These are phyloP conservation scores for Saturnia japonica DNA, from an alignment of 2,888 invertebrate species.

Conservation along the genomic window DNA sequence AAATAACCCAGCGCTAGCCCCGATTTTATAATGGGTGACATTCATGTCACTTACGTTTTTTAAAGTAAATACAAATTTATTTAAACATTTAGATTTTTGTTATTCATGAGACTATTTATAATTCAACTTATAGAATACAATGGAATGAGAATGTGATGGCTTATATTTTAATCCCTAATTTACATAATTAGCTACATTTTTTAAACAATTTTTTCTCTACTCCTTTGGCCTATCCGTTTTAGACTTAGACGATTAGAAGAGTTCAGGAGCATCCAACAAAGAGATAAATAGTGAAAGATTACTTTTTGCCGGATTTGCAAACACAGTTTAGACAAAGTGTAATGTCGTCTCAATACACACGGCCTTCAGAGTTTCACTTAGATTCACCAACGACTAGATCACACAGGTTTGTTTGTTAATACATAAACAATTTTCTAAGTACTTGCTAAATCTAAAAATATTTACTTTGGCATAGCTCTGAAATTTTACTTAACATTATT, in stretches of 20 bases:
- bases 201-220: no score
- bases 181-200: background rate
- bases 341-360: no score
- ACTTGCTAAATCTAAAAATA: background rate
- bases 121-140: background rate
- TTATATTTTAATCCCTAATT: background rate
- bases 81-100: background rate
- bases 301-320: background rate
- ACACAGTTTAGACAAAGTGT: no score
- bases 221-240: no score
- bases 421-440: background rate
- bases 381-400: background rate
- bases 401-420: background rate
- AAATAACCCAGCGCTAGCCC: slow-evolving; percentile 54
- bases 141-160: background rate
- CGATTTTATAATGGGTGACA: background rate
- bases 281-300: background rate
- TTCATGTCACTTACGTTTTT: slow-evolving; percentile 10
- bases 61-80: slow-evolving; percentile 28
- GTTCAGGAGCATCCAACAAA: no score
- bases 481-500: background rate
- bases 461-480: background rate
- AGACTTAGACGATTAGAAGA: no score
- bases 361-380: background rate
- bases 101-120: background rate